Conservation (phyloP, 1,140 invertebrate genomes). For the Planococcus citri region DNA sequence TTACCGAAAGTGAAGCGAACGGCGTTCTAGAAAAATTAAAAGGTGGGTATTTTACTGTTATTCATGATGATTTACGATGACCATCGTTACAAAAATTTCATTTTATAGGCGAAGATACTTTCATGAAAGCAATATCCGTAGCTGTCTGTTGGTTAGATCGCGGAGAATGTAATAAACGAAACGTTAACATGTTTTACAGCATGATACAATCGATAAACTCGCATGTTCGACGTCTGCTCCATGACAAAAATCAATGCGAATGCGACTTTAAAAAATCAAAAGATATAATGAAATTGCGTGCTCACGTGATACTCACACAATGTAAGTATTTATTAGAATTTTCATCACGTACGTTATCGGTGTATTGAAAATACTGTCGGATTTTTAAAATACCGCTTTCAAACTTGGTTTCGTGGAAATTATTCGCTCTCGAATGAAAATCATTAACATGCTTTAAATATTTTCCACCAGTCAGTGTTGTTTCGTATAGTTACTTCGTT, state of each 20-base stretch:
- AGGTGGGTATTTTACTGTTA: slow-evolving; percentile 31
- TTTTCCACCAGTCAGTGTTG: background rate
- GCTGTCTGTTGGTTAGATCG: slow-evolving; percentile 79
- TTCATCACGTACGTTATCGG: background rate
- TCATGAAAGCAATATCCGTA: slow-evolving; percentile 62
- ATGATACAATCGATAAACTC: slow-evolving; percentile 89
- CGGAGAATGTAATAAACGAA: slow-evolving; percentile 79
- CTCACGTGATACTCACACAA: slow-evolving; percentile 65
- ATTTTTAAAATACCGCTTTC: background rate
- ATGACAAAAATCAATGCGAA: slow-evolving; percentile 71
- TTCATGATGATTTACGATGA: background rate
- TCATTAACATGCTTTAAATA: background rate
- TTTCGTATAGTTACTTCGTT: too few relatives aligned
- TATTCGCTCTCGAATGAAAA: background rate
- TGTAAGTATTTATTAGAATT: slow-evolving; percentile 50
- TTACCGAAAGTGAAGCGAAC: slow-evolving; percentile 68
- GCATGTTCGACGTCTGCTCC: slow-evolving; percentile 67
- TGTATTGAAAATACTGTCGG: background rate
- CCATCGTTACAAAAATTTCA: slow-evolving; percentile 10
- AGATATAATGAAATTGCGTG: slow-evolving; percentile 62
- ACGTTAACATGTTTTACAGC: slow-evolving; percentile 79
- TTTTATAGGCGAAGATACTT: slow-evolving; percentile 50
- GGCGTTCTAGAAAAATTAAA: slow-evolving; percentile 72
- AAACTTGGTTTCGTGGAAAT: background rate
- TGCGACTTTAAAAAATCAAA: slow-evolving; percentile 72